Conservation (phyloP, 2,797 vertebrate genomes). For the Gymnoscopelus microlampas region DNA sequence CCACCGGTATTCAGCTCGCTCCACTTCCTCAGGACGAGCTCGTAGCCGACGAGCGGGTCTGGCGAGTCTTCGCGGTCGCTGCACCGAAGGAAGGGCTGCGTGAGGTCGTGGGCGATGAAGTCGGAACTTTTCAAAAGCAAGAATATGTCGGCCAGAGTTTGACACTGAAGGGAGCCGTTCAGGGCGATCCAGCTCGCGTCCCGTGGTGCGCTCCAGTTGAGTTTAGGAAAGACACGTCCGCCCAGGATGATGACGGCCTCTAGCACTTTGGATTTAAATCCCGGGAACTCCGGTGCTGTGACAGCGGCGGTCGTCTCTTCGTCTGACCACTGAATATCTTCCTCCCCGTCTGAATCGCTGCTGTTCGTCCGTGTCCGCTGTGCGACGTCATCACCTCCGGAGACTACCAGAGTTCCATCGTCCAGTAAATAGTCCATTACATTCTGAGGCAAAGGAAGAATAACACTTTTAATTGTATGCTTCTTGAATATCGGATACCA, state of each 20-base stretch:
- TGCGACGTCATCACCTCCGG: constrained; percentile 88
- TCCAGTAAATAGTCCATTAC: constrained; percentile 98
- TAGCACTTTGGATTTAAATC: constrained; percentile 91
- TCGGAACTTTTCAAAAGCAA: constrained; percentile 98
- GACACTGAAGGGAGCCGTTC: constrained; percentile 95
- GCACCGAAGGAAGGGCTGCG: constrained; percentile 93
- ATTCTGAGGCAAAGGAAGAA: constrained; percentile 95
- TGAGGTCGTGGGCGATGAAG: constrained; percentile 96
- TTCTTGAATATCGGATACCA: constrained; percentile 94
- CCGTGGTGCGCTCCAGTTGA: constrained; percentile 98
- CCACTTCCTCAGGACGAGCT: constrained; percentile 98
- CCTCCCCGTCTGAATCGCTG: constrained; percentile 76
- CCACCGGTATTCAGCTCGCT: constrained; percentile 96
- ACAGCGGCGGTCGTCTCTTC: constrained; percentile 94
- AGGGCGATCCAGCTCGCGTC: constrained; percentile 98
- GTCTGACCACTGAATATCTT: constrained; percentile 98
- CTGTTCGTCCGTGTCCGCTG: constrained; percentile 61
- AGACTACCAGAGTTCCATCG: constrained; percentile 96
- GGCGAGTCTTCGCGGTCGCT: constrained; percentile 90
- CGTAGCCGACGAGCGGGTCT: constrained; percentile 90
- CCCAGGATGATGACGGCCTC: constrained; percentile 93
- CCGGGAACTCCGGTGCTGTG: constrained; percentile 97
- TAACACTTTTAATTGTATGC: constrained; percentile 91
- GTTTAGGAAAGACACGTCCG: constrained; percentile 94
- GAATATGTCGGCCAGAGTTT: constrained; percentile 94